phyloP scores from a whole-genome alignment of 2,797 vertebrate genomes.

The Enteromius afrohamiltoni region DNA sequence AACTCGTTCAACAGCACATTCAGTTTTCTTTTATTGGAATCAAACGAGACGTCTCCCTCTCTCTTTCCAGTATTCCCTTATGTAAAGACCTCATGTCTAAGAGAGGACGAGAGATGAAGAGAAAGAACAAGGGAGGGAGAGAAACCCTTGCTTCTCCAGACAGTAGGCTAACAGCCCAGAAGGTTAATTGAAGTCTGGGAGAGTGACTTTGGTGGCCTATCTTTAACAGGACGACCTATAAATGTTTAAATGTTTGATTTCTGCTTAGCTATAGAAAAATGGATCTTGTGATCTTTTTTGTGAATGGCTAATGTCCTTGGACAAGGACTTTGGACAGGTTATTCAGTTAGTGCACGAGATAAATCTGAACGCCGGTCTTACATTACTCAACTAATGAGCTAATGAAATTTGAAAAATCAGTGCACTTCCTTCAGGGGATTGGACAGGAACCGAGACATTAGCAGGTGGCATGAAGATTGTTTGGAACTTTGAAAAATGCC shows the following conservation, averaged over 20 bases:
- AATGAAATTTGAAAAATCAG: slow-evolving; percentile 47
- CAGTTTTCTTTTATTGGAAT: slow-evolving; percentile 68
- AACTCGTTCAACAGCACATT: slow-evolving; percentile 55
- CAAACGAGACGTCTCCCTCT: slow-evolving; percentile 65
- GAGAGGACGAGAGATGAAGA: slow-evolving; percentile 61
- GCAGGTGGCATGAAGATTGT: slow-evolving; percentile 53
- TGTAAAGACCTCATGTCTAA: slow-evolving; percentile 61
- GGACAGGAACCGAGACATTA: slow-evolving; percentile 33
- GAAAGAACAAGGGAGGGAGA: slow-evolving; percentile 64
- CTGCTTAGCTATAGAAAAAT: slow-evolving; percentile 71
- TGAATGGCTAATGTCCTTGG: slow-evolving; percentile 67
- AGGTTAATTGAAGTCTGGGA: slow-evolving; percentile 80
- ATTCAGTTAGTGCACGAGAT: slow-evolving; percentile 43
- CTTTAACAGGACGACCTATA: slow-evolving; percentile 75
- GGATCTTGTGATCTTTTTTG: slow-evolving; percentile 64
- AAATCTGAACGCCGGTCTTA: slow-evolving; percentile 42
- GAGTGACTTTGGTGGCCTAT: slow-evolving; percentile 73
- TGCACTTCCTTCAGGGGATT: slow-evolving; percentile 39
- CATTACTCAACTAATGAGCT: slow-evolving; percentile 46
- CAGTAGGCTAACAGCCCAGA: slow-evolving; percentile 65
- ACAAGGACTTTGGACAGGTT: slow-evolving; percentile 61
- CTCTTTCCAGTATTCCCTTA: slow-evolving; percentile 56
- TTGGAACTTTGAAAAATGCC: slow-evolving; percentile 58
- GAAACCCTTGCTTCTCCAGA: slow-evolving; percentile 59
- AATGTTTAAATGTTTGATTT: slow-evolving; percentile 74